phyloP scores from a whole-genome alignment of 2,797 vertebrate species.

The Darevskia mixta region DNA sequence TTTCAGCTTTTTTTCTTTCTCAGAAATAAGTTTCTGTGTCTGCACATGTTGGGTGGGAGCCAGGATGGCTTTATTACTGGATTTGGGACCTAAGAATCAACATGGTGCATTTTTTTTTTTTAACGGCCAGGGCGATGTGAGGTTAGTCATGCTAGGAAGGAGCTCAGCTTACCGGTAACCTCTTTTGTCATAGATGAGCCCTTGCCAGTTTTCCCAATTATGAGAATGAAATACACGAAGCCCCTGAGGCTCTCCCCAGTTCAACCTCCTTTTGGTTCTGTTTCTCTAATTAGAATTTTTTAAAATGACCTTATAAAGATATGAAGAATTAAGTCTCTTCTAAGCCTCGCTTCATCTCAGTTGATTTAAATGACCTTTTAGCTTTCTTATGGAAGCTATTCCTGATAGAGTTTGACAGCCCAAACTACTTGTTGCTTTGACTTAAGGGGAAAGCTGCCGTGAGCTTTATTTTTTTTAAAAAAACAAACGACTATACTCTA shows the following conservation, averaged over 20 bases:
- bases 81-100: background rate
- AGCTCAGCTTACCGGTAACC: background rate
- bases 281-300: conserved; percentile 43
- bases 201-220: background rate
- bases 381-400: conserved; percentile 47
- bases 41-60: too few relatives aligned
- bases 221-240: background rate
- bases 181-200: background rate
- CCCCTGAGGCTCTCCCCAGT: background rate
- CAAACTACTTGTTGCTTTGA: conserved; percentile 49
- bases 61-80: background rate
- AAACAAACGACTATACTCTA: conserved; percentile 18
- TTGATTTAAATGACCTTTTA: conserved; percentile 59
- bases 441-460: conserved; percentile 59
- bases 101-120: background rate
- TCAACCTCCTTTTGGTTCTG: background rate
- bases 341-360: conserved; percentile 47
- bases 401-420: conserved; percentile 52
- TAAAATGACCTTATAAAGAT: conserved; percentile 37
- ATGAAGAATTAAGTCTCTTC: conserved; percentile 56
- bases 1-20: too few relatives aligned
- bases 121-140: background rate
- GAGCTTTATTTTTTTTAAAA: background rate
- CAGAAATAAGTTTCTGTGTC: too few relatives aligned
- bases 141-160: background rate